Conservation (phyloP, 2,113 vertebrate genomes). For the Burhinus bistriatus region DNA sequence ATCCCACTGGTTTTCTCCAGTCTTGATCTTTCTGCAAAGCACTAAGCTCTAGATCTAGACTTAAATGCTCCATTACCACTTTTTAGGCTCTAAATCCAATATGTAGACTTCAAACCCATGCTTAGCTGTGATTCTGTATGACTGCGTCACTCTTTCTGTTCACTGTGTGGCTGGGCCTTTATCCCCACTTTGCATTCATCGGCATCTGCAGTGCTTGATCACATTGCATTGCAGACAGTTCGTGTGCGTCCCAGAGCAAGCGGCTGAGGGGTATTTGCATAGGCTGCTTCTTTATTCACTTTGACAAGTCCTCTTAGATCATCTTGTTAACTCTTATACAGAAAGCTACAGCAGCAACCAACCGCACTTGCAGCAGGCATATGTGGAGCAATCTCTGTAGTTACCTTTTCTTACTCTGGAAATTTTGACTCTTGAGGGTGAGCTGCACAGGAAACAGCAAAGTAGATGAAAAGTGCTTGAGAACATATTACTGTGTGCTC, state of each 20-base stretch:
- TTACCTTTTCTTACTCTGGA: neutral
- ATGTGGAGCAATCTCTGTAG: neutral
- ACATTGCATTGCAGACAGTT: neutral
- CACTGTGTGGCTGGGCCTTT: neutral
- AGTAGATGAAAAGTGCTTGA: neutral
- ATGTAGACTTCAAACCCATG: neutral
- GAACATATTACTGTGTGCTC: neutral
- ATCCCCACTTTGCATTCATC: neutral
- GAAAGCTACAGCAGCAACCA: neutral
- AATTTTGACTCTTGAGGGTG: neutral
- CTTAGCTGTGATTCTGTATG: neutral
- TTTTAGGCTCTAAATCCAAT: neutral
- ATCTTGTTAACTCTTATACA: neutral
- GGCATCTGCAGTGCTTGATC: neutral
- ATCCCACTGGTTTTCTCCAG: neutral
- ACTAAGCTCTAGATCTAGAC: neutral
- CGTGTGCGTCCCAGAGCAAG: neutral
- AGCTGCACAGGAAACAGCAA: neutral
- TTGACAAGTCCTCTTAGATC: constrained; percentile 24
- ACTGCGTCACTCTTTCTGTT: fast-evolving
- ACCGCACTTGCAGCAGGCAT: neutral
- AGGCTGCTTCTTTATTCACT: neutral
- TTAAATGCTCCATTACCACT: neutral
- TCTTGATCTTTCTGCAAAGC: neutral
- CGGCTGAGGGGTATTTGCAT: neutral